Percentiles rank a stretch among this genome's conserved stretches.
Evolutionary conservation across 53 echinoderm and acorn worm genomes (phyloP).

Genomic region (Arbacia lixula): DNA sequence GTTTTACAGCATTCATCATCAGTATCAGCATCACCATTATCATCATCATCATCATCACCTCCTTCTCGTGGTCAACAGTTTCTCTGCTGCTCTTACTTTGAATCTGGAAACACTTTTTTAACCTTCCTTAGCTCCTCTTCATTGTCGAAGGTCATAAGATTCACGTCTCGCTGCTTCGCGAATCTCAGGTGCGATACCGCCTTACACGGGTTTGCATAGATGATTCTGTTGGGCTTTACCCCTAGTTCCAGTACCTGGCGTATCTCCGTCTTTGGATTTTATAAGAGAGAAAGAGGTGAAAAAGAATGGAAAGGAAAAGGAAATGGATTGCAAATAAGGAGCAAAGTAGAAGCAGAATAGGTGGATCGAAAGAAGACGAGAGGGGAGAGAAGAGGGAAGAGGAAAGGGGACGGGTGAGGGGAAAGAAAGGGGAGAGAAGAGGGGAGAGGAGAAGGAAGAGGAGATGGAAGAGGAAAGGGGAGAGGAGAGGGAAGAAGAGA

Average conservation of each 20-base stretch:
- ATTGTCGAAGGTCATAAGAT: constrained; percentile 44
- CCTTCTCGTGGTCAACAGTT: neutral
- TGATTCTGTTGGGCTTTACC: constrained; percentile 27
- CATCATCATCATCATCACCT: neutral
- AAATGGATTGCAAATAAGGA: neutral
- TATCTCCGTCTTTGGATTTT: neutral
- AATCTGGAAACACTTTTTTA: constrained; percentile 29
- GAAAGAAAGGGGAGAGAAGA: neutral
- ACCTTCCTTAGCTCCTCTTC: constrained; percentile 46
- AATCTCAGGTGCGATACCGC: constrained; percentile 47
- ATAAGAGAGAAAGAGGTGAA: neutral
- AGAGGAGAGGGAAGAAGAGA: no score
- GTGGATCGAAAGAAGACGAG: no score
- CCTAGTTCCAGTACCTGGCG: constrained; percentile 16
- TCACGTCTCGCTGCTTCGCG: constrained; percentile 26
- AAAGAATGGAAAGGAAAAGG: neutral
- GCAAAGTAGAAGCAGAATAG: neutral
- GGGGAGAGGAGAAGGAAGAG: neutral
- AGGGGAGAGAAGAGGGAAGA: neutral
- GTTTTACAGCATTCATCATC: no score
- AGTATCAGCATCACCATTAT: neutral
- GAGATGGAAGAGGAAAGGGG: neutral
- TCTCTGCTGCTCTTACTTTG: constrained; percentile 28
- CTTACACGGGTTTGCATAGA: constrained; percentile 62
- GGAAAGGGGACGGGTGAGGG: neutral